Percentiles rank a stretch among this genome's conserved stretches.
phyloP scores from a whole-genome alignment of 2,888 invertebrate species.

The Tenthredo mesomela region DNA sequence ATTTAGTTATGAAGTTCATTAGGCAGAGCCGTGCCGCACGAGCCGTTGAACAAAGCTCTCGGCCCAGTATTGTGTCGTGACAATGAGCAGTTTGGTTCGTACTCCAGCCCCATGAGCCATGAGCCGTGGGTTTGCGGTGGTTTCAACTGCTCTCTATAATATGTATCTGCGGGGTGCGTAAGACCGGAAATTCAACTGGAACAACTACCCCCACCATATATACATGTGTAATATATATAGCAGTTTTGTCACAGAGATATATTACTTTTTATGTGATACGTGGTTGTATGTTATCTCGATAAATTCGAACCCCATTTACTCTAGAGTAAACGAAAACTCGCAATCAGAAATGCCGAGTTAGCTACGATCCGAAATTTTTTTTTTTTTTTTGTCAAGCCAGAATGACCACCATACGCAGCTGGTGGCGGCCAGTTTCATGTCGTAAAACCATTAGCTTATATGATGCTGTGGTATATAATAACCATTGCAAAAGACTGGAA shows the following conservation, averaged over 20 bases:
- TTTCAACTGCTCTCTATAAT: not conserved
- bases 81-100: conserved; percentile 37
- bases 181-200: conserved; percentile 25
- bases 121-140: conserved; percentile 13
- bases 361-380: not conserved
- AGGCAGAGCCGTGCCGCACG: conserved; percentile 59
- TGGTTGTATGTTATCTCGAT: not conserved
- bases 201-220: not conserved
- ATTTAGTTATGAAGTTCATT: conserved; percentile 72
- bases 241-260: not conserved
- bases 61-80: conserved; percentile 37
- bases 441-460: conserved; percentile 21
- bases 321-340: not conserved
- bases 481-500: not conserved
- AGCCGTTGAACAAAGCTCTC: conserved; percentile 36
- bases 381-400: not conserved
- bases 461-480: not conserved
- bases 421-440: not conserved
- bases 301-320: not conserved
- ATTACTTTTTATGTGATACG: not conserved
- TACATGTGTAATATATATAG: not conserved
- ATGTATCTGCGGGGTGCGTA: conserved; percentile 23
- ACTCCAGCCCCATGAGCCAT: not conserved
- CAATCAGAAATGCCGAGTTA: not conserved
- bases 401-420: not conserved